Evolutionary conservation across 2,888 invertebrate genomes (phyloP).

Genomic region (Drosophila gaucha): DNA sequence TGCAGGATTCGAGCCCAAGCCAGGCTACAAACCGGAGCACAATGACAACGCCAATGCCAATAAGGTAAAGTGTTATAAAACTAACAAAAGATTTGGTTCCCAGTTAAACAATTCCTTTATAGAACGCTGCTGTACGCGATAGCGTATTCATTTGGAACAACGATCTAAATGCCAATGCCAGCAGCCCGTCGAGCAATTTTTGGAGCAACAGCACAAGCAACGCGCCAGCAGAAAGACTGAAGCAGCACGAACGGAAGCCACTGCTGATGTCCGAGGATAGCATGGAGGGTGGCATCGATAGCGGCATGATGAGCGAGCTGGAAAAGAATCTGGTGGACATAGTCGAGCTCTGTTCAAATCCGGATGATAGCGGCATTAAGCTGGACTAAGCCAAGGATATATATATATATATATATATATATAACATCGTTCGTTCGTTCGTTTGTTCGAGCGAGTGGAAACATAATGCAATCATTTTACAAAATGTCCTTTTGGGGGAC

Average conservation of each 20-base stretch:
- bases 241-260: slow-evolving; percentile 53
- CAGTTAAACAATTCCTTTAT: neutral
- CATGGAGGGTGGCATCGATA: slow-evolving; percentile 86
- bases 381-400: slow-evolving; percentile 64
- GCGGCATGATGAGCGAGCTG: slow-evolving; percentile 88
- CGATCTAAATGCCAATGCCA: slow-evolving; percentile 50
- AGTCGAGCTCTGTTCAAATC: slow-evolving; percentile 85
- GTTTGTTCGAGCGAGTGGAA: slow-evolving; percentile 31
- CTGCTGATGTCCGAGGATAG: slow-evolving; percentile 69
- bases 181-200: slow-evolving; percentile 30
- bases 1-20: slow-evolving; percentile 42
- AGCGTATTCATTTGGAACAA: slow-evolving; percentile 53
- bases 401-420: neutral
- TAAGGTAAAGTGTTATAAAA: slow-evolving; percentile 46
- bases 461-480: slow-evolving; percentile 61
- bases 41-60: slow-evolving; percentile 57
- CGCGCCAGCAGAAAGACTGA: slow-evolving; percentile 53
- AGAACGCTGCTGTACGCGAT: slow-evolving; percentile 46
- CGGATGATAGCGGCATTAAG: slow-evolving; percentile 82
- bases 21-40: slow-evolving; percentile 46
- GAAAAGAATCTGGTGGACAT: slow-evolving; percentile 87
- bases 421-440: neutral
- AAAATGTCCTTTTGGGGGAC: slow-evolving; percentile 31
- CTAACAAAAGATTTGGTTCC: neutral
- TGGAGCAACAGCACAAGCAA: slow-evolving; percentile 46